Conservation (phyloP, 2,888 invertebrate species). For the Anticlea derivata region DNA sequence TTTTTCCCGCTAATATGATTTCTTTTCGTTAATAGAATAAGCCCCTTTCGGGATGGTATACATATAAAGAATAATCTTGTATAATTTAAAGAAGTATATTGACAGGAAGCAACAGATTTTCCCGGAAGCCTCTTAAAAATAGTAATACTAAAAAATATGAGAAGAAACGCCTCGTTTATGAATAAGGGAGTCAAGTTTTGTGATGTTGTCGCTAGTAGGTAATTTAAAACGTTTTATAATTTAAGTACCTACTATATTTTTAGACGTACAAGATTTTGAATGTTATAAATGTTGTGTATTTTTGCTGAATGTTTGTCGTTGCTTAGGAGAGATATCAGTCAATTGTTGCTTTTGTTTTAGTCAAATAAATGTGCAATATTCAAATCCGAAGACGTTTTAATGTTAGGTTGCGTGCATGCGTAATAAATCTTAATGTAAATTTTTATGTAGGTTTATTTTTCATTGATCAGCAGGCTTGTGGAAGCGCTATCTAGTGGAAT, state of each 20-base stretch:
- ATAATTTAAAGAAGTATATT: too few relatives aligned
- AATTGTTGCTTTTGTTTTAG: slow-evolving; percentile 54
- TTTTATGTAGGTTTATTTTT: background rate
- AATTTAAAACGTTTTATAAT: slow-evolving; percentile 28
- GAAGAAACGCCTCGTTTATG: background rate
- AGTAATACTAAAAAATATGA: too few relatives aligned
- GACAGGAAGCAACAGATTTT: too few relatives aligned
- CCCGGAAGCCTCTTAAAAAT: too few relatives aligned
- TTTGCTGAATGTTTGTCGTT: slow-evolving; percentile 44
- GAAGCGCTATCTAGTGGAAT: slow-evolving; percentile 12
- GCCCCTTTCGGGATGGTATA: too few relatives aligned
- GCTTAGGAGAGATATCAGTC: slow-evolving; percentile 44
- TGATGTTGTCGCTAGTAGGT: slow-evolving; percentile 16
- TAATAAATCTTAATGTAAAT: too few relatives aligned
- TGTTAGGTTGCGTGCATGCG: too few relatives aligned
- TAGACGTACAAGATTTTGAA: slow-evolving; percentile 37
- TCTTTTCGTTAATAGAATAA: too few relatives aligned
- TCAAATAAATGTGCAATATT: slow-evolving; percentile 37
- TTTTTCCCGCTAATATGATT: too few relatives aligned
- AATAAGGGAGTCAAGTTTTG: slow-evolving; percentile 5
- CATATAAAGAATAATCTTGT: too few relatives aligned
- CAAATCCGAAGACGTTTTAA: slow-evolving; percentile 3
- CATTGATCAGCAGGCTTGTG: too few relatives aligned
- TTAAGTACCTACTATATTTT: slow-evolving; percentile 30
- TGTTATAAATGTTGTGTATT: slow-evolving; percentile 2